Evolutionary conservation across 2,888 invertebrate species (phyloP), one percentile per base, ranked within the genome.

Genomic region (Mycalesis mineus): DNA sequence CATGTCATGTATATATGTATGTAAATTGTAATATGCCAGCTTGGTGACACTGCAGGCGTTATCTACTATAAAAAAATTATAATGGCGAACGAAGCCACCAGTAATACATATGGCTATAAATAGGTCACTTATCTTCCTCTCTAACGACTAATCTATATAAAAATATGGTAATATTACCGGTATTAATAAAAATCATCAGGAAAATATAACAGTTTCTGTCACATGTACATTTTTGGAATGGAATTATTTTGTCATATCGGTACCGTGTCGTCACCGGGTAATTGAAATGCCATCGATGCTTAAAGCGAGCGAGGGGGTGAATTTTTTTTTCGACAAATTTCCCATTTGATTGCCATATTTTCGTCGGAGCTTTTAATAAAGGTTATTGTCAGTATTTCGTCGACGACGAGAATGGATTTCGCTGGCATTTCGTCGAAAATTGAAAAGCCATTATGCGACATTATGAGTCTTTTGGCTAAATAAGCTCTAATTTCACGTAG

Each of bases 271-370:
- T 33, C 42, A 17, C 28, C 45, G 49, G 15, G 22, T 37, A 42
- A 50, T 50, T 50, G 31, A 45, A 45, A 33, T 45, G 45, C 45
- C 51, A 58, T 60, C 57, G 63, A 66, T 68, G 60, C 62, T 66
- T 57, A 22, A 2, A 63, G 49, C 53, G 55, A 62, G 55, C 63
- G 61, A 58, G 61, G 53, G 31, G 15, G 56, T 48, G 59, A 61
- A 52, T 65, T 63, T 67, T 62, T 61, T 62, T 61, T 61, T 61
- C 57, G 64, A 62, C 61, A 65, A 63, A 65, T 68, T 62, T 61
- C 67, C 57, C 63, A 57, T 68, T 68, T 65, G 69, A 71, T 70
- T 70, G 70, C 66, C 65, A 70, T 67, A 68, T 68, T 67, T 66
- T 63, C 59, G 57, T 60, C 58, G 63, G 50, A 50, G 64, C 62